Conservation (phyloP, 2,888 invertebrate genomes). For the Synergus gifuensis region DNA sequence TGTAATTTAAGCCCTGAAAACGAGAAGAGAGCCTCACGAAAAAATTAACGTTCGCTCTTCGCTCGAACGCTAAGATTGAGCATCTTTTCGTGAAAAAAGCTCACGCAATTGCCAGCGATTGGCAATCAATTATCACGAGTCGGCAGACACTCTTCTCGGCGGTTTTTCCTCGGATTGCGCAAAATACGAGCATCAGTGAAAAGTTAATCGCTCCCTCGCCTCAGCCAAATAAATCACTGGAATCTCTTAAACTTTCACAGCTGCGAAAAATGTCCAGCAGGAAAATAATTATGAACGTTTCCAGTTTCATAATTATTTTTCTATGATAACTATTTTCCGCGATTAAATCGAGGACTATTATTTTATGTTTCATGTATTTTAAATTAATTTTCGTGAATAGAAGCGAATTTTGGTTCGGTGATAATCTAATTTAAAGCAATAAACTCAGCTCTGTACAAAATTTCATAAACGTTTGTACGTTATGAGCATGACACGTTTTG, state of each 20-base stretch:
- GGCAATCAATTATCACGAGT: slow-evolving; percentile 34
- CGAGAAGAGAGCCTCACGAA: neutral
- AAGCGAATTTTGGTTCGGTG: neutral
- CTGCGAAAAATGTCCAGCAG: neutral
- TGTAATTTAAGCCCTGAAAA: neutral
- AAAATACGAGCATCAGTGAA: slow-evolving; percentile 21
- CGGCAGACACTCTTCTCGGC: slow-evolving; percentile 6
- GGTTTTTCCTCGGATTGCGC: slow-evolving; percentile 14
- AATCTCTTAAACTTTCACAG: slow-evolving; percentile 22
- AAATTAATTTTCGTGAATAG: no score
- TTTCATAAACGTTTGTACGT: slow-evolving; percentile 13
- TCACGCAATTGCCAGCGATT: slow-evolving; percentile 16
- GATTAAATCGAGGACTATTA: neutral
- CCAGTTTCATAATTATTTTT: neutral
- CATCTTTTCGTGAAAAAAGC: slow-evolving; percentile 3
- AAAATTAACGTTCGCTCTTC: neutral
- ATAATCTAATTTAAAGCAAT: neutral
- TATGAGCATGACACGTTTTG: slow-evolving; percentile 34
- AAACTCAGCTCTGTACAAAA: slow-evolving; percentile 28
- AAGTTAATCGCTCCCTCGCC: slow-evolving; percentile 24
- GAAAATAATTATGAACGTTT: neutral
- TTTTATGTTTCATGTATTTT: neutral
- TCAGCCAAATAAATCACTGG: slow-evolving; percentile 15
- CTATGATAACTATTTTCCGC: neutral
- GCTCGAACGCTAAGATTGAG: neutral